These are phyloP conservation scores for Laticauda colubrina DNA, from an alignment of 2,113 vertebrate genomes.

Conservation along the genomic window DNA sequence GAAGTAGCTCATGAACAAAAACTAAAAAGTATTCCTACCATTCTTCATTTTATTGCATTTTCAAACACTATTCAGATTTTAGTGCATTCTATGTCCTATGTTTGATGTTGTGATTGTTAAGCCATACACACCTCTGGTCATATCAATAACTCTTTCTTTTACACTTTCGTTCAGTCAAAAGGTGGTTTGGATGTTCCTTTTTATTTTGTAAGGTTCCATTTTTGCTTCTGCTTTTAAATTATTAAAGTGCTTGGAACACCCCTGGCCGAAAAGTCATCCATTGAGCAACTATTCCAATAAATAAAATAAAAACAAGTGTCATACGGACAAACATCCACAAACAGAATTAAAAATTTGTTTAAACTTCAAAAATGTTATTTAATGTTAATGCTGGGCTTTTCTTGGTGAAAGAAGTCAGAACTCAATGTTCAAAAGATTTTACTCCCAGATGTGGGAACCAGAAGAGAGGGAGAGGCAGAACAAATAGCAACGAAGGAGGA, in stretches of 20 bases:
- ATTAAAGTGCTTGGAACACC: background rate
- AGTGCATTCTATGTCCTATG: background rate
- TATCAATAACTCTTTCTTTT: background rate
- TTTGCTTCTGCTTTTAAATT: background rate
- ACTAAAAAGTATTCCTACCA: background rate
- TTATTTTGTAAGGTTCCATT: background rate
- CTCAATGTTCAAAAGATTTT: slow-evolving; percentile 32
- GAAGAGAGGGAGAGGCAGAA: slow-evolving; percentile 25
- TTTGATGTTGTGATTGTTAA: background rate
- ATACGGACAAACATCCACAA: background rate
- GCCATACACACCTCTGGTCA: background rate
- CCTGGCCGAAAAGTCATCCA: background rate
- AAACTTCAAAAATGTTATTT: background rate
- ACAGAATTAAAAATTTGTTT: slow-evolving; percentile 28
- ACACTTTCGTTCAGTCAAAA: background rate
- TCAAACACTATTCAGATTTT: background rate
- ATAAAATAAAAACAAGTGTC: background rate
- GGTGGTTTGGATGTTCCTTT: background rate
- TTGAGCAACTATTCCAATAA: background rate
- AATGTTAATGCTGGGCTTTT: slow-evolving; percentile 24
- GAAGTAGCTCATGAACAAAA: background rate
- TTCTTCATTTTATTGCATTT: background rate
- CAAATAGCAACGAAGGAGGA: slow-evolving; percentile 10
- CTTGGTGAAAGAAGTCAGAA: slow-evolving; percentile 27
- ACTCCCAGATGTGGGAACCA: background rate